phyloP scores from a whole-genome alignment of 1,140 invertebrate genomes.

The Platorchestia sp. region DNA sequence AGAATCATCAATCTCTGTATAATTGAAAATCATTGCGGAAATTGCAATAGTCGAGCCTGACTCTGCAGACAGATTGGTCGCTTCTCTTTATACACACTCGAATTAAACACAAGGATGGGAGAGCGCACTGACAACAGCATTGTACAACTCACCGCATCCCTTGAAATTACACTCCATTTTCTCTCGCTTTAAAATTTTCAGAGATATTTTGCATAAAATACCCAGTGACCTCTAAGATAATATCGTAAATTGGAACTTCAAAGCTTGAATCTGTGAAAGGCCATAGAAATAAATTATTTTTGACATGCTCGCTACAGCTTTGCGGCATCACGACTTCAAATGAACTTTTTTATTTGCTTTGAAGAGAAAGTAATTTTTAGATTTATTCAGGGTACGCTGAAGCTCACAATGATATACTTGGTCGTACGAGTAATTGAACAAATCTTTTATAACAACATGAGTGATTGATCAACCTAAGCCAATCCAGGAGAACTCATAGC shows the following conservation, averaged over 20 bases:
- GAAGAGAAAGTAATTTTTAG: too few relatives aligned
- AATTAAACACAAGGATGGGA: background rate
- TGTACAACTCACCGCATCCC: background rate
- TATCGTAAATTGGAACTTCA: background rate
- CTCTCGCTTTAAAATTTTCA: background rate
- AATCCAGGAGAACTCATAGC: too few relatives aligned
- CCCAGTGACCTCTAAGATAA: background rate
- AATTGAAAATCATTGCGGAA: constrained; percentile 16
- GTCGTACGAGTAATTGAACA: too few relatives aligned
- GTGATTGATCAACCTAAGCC: too few relatives aligned
- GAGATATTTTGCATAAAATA: background rate
- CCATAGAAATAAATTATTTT: background rate
- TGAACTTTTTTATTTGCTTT: too few relatives aligned
- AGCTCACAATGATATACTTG: too few relatives aligned
- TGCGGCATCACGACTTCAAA: background rate
- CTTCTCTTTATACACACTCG: background rate
- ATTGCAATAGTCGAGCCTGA: background rate
- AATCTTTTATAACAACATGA: too few relatives aligned
- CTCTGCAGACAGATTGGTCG: background rate
- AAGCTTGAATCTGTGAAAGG: background rate
- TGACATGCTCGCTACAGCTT: background rate
- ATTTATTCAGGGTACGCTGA: too few relatives aligned
- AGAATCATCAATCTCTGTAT: constrained; percentile 15
- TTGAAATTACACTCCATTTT: background rate
- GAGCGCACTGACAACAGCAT: background rate